phyloP scores from a whole-genome alignment of 2,113 vertebrate genomes.

The Cryptomyrus ogoouensis region DNA sequence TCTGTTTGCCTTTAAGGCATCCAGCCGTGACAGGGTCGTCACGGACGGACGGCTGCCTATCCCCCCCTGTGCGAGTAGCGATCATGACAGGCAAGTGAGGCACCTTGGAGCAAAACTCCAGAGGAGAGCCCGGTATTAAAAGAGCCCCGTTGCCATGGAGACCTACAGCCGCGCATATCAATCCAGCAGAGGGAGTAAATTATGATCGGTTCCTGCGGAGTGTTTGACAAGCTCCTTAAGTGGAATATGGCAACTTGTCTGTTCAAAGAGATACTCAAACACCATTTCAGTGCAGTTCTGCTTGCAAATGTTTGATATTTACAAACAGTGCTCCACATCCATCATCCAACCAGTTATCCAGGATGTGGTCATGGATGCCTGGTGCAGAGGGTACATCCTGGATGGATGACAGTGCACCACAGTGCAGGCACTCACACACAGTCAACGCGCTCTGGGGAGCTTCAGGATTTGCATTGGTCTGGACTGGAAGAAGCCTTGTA shows the following conservation, averaged over 20 bases:
- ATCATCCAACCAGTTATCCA: neutral
- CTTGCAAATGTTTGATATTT: neutral
- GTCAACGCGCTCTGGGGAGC: neutral
- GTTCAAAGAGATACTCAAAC: neutral
- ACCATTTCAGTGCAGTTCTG: neutral
- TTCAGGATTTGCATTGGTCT: neutral
- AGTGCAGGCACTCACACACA: neutral
- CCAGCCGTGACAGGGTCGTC: neutral
- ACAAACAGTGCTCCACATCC: neutral
- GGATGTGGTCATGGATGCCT: neutral
- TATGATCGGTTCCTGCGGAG: neutral
- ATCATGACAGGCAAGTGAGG: neutral
- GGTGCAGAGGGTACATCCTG: neutral
- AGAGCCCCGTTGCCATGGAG: conserved; percentile 6
- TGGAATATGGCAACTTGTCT: neutral
- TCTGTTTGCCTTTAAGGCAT: neutral
- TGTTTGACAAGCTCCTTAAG: conserved; percentile 10
- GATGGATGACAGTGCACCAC: neutral
- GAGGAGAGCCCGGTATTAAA: neutral
- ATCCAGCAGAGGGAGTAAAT: neutral
- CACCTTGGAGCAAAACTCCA: neutral
- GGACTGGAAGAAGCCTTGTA: neutral
- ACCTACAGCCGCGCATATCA: conserved; percentile 4
- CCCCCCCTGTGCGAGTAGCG: neutral
- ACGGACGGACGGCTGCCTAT: neutral